Base-by-base conservation (phyloP, 2,888 invertebrate species). In the Stegophylla sp. region DNA sequence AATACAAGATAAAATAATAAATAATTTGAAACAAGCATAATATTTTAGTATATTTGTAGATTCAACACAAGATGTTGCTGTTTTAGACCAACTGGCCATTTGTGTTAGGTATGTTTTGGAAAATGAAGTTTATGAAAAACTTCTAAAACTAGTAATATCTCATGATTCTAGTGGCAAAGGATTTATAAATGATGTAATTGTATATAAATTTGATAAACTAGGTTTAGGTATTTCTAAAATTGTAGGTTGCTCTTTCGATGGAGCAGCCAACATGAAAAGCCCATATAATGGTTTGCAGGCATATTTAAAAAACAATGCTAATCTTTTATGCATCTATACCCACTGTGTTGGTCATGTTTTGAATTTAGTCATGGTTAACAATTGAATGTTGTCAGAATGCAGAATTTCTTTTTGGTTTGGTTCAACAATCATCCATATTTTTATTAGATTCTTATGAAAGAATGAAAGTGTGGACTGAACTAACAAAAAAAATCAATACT, bases 81-180 rank as follows among this genome's bases (percentile, higher is more conserved):
- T 83, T 28, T 75, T 83, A 73, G 82, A 83, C 64, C 81, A 83
- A 61, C 69, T 81, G 45, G 83, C 81, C 23, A 83, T 83, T 23
- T 82, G 82, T 56, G 82, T 83, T 48, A 73, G 79, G 20, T 83
- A 83, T 45, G 73, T 79, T 64, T 66, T 69, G 26, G 15, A 81
- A 43, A 82, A 79, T 63, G 51, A 67, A 28, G 73, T 81, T 34
- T 26, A 79, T 71, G 82, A 83, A 76, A 69, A 82, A 41, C 63
- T 83, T 56, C 61, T 82, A 45, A 53, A 82, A 23, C 43, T 83
- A 41, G 43, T 64, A n/a, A 64, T 82, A 23, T 64, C 74, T 43
- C 61, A 82, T 75, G 79, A 83, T 26, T 73, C 77, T 17, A 79
- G 43, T 23, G 81, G 63, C 9, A 64, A 41, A 41, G 41, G n/a